Base-by-base conservation (phyloP, 2,888 invertebrate genomes). In the Aleiodes testaceus region DNA sequence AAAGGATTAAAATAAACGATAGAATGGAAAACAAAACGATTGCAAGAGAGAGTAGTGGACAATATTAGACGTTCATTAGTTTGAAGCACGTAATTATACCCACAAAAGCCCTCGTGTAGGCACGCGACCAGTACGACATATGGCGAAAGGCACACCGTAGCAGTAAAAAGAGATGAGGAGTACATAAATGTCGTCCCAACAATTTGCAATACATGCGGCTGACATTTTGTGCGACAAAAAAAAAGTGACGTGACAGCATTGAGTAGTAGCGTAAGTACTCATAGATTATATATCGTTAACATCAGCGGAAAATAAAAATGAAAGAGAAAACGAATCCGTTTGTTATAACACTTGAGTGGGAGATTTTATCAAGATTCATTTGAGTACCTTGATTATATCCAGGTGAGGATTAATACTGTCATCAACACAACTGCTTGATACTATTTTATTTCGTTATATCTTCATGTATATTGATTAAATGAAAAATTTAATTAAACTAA, bases 31-130 rank as follows among this genome's bases (percentile, higher is more conserved):
- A 45, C 14, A 55, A 44, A 69, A 52, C 42, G 22, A 22, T 30
- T 36, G 52, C 20, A 26, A 12, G 53, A 26, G 44, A 59, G 55
- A 50, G 20, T 44, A 42, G 67, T 64, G 81, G 85, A 84, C 84
- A 83, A 83, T 82, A 86, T 86, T 86, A 84, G 84, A 78, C 82
- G 82, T 85, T 84, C 80, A 86, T 86, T 86, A 85, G 82, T 78
- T 77, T 82, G 79, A 79, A 84, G 84, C 69, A 80, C 79, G 81
- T 84, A 83, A 84, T 84, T 82, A 81, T 79, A 69, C 72, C 79
- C 75, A 80, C 77, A 79, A 82, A 81, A 80, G 80, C 80, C 77
- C 85, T 84, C 80, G 82, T 84, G 77, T 76, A 82, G 85, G 82
- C 86, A 86, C 86, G 86, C 86, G 85, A 85, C 86, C 82, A 72